A percentile compares a stretch with the other conserved stretches of the same genome.
Conservation (phyloP, 2,113 vertebrate species). For the Lathamus discolor region DNA sequence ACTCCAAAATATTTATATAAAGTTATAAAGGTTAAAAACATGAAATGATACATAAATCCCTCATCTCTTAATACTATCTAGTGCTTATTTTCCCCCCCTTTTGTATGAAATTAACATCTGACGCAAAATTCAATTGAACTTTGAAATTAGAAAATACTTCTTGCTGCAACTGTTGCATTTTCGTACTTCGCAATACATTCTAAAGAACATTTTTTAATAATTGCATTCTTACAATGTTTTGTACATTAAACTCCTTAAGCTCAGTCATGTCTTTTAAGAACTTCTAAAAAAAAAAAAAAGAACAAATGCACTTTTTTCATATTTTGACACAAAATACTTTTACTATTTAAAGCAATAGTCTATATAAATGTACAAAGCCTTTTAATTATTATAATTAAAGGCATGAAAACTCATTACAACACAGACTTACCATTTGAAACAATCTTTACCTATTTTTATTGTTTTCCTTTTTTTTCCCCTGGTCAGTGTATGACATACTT, state of each 20-base stretch:
- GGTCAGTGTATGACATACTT: neutral
- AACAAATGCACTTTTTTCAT: neutral
- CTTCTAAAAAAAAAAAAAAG: neutral
- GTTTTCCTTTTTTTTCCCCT: accelerated
- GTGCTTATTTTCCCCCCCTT: neutral
- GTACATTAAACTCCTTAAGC: neutral
- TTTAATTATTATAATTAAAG: neutral
- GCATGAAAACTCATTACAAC: neutral
- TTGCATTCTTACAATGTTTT: neutral
- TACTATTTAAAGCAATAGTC: neutral
- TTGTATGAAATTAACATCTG: neutral
- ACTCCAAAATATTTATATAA: neutral
- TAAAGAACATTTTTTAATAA: neutral
- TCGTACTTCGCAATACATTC: neutral
- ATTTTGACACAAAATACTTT: neutral
- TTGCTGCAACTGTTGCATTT: neutral
- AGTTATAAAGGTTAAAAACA: neutral
- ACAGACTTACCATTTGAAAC: neutral
- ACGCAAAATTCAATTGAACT: neutral
- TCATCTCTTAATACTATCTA: neutral
- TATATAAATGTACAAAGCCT: neutral
- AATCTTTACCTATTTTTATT: neutral
- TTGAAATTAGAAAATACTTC: neutral
- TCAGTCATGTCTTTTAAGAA: neutral
- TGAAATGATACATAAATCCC: neutral